Evolutionary conservation across 2,797 vertebrate genomes (phyloP), one percentile per base, ranked within the genome.

Genomic region (Hybognathus amarus): DNA sequence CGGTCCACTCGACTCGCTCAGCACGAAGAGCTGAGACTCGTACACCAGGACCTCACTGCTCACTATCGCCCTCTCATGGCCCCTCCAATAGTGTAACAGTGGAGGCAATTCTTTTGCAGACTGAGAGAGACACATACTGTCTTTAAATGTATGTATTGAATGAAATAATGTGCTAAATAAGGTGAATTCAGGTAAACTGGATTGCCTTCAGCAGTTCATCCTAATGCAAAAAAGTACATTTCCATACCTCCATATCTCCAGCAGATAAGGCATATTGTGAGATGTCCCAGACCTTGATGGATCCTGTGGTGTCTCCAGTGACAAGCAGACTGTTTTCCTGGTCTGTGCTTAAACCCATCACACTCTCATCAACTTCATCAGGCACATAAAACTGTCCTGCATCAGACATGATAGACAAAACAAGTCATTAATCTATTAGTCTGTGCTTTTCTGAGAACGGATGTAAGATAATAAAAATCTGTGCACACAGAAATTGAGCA

Each of bases 271-370:
- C 91, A 50, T 90, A 92, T 11, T 83, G 61, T 64, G 89, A 90
- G 84, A 94, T 91, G 81, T 94, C 92, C 93, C 93, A 94, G 61
- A 93, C 78, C n/a, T 93, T 91, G 83, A 93, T 84, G 56, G 75
- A 85, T n/a, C 92, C 94, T 0, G 86, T 10, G 2, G 91, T 90
- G 90, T 94, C 93, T 86, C 92, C 94, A 61, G 91, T 93, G 47
- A 94, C 85, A 38, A 95, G 92, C 50, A 93, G 64, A 17, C 67
- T 90, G 87, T 94, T 94, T 84, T 90, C 77, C 27, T 91, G 90
- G 85, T 93, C 91, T 36, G 92, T 91, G 83, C 82, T 89, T 75
- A 94, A 83, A 24, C 86, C 89, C 47, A 91, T 79, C 33, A 95
- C 89, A 40, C 83, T 73, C 10, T 88, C 84, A 15, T 89, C 86